Base-by-base conservation (phyloP, 1,140 invertebrate species). In the Ceratosolen solmsi region DNA sequence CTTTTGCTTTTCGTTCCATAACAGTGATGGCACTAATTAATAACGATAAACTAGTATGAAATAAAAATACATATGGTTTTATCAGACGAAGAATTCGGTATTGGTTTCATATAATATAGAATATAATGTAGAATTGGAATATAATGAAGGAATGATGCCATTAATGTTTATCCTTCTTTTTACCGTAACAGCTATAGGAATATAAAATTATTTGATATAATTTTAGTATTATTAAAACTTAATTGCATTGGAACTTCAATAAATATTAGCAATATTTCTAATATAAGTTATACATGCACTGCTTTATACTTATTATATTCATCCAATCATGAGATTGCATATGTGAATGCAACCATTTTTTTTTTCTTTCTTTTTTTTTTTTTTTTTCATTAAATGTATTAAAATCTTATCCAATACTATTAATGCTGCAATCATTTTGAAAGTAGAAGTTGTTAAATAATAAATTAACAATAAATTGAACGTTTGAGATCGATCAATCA, bases 1-100 rank as follows among this genome's bases (percentile, higher is more conserved):
- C 41, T 78, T 30, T 54, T 70, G 20, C 27, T 54, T 68, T 70
- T 51, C 63, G 22, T 70, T 68, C 30, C 76, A 65, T 9, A 11
- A 17, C 22, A n/a, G 49, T 11, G 33, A 17, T 33, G 22, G 1
- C 54, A 33, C 65, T n/a, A 70, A 70, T 79, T 71, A 79, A 71
- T 72, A 58, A 27, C 30, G 77, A 13, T 51, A 33, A 2, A 71
- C 33, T 71, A 41, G 11, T 22, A 51, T 30, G 36, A 72, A 78
- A 49, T 38, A 70, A 56, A 79, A 72, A 13, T 58, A 25, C 51
- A 20, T 36, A 51, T 54, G 46, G 30, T 41, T 63, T 77, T n/a
- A n/a, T 77, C 41, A 9, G 33, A 33, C 30, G 11, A 2, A 5
- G 27, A 63, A 63, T 63, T 33, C 33, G 3, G 30, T 63, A 63